phyloP scores from a whole-genome alignment of 2,797 vertebrate genomes.

The Borostomias antarcticus region DNA sequence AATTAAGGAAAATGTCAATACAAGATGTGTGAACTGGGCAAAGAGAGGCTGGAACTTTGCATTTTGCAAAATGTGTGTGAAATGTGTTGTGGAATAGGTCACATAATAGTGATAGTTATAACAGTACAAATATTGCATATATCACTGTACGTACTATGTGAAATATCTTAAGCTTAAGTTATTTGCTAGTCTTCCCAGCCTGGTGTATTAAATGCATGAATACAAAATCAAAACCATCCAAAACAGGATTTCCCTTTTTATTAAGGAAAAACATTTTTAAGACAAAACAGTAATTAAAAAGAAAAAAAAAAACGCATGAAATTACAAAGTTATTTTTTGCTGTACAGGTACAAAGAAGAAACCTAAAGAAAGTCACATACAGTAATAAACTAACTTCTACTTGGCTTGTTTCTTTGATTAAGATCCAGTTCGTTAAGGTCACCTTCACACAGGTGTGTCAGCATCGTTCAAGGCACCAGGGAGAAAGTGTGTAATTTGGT shows the following conservation, averaged over 20 bases:
- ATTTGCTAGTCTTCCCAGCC: neutral
- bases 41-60: too few species aligned
- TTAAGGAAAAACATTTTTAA: slow-evolving; percentile 48
- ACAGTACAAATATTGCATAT: too few species aligned
- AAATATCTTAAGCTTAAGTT: neutral
- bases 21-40: too few species aligned
- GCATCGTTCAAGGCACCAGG: slow-evolving; percentile 48
- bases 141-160: too few species aligned
- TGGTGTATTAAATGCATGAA: too few species aligned
- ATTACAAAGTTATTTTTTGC: slow-evolving; percentile 35
- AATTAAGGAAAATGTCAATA: too few species aligned
- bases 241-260: slow-evolving; percentile 60
- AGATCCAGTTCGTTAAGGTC: slow-evolving; percentile 54
- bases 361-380: slow-evolving; percentile 30
- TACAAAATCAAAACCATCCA: neutral
- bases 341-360: slow-evolving; percentile 64
- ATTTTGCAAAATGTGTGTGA: neutral
- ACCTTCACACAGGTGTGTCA: slow-evolving; percentile 56
- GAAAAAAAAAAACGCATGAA: slow-evolving; percentile 49
- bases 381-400: slow-evolving; percentile 14
- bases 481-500: slow-evolving; percentile 57
- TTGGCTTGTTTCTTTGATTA: slow-evolving; percentile 36
- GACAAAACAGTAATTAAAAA: slow-evolving; percentile 32
- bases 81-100: neutral
- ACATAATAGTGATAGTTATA: neutral